These are phyloP conservation scores for Chrysopilus asiliformis DNA, from an alignment of 2,888 invertebrate genomes.

Conservation along the genomic window DNA sequence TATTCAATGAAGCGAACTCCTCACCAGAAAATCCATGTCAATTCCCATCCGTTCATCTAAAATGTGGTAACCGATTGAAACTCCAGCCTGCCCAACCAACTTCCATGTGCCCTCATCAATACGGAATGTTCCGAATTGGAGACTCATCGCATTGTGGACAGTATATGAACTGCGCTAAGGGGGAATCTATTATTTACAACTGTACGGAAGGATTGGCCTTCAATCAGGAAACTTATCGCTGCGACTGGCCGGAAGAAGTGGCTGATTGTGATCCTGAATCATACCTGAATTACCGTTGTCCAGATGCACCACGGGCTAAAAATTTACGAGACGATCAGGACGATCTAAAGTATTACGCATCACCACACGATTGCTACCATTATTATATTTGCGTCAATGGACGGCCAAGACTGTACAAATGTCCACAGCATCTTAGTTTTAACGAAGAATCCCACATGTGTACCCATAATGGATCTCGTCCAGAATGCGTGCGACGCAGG, in stretches of 20 bases:
- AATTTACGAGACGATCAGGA: constrained; percentile 33
- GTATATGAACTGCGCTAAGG: constrained; percentile 70
- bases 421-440: constrained; percentile 64
- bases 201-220: constrained; percentile 78
- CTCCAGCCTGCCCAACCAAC: constrained; percentile 46
- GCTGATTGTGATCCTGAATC: constrained; percentile 68
- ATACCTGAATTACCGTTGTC: constrained; percentile 63
- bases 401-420: constrained; percentile 59
- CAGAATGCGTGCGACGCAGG: constrained; percentile 45
- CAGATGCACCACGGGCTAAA: constrained; percentile 40
- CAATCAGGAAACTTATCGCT: constrained; percentile 55
- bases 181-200: constrained; percentile 55
- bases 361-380: constrained; percentile 56
- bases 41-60: constrained; percentile 71
- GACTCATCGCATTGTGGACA: constrained; percentile 55
- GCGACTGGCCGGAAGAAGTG: constrained; percentile 82
- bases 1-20: constrained; percentile 58
- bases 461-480: constrained; percentile 64
- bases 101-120: constrained; percentile 70
- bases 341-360: constrained; percentile 37
- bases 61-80: constrained; percentile 54
- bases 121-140: constrained; percentile 64
- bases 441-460: constrained; percentile 59
- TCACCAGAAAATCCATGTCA: constrained; percentile 62
- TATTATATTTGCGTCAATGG: constrained; percentile 67